Base-by-base conservation (phyloP, 2,113 vertebrate genomes). In the Dryoscopus gambensis region DNA sequence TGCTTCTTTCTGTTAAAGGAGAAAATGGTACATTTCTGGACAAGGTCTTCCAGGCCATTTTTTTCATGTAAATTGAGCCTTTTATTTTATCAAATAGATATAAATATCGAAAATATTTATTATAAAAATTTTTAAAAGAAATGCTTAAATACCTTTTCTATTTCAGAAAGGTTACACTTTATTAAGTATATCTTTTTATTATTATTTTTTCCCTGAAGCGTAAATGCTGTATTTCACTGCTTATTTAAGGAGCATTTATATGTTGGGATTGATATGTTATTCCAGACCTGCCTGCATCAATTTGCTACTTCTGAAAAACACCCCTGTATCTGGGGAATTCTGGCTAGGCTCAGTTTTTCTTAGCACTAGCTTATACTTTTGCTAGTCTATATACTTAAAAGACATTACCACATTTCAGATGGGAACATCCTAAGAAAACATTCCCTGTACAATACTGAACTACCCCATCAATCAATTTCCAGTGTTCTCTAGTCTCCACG, bases 1-100 rank as follows among this genome's bases (percentile, higher is more conserved):
- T 83, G 80, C 69, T 94, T 96, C 79, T 74, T 95, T 87, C 49
- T 95, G 33, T 62, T 86, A 59, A 95, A 89, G 71, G 80, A 95
- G 77, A 76, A 65, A 95, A 79, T 55, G 5, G 56, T 69, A n/a
- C 55, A 49, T 88, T 89, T 89, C 84, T 90, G 77, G 52, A 84
- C 49, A 76, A 39, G 21, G 23, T 79, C 75, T 90, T 75, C 30
- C 39, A 88, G 46, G 49, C 20, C 25, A 44, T 49, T 76, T 79
- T 81, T 57, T 68, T 39, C 35, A 65, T 31, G 27, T 44, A 69
- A 94, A 87, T 60, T 5, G 6, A 76, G 27, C 64, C 10, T 60
- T 87, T 49, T 73, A 62, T 53, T 59, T 55, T 59, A 74, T 64
- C 50, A 10, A 71, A 18, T 12, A 74, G 14, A 49, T 65, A 62